Conservation (phyloP, 2,797 vertebrate species). For the Emys orbicularis region DNA sequence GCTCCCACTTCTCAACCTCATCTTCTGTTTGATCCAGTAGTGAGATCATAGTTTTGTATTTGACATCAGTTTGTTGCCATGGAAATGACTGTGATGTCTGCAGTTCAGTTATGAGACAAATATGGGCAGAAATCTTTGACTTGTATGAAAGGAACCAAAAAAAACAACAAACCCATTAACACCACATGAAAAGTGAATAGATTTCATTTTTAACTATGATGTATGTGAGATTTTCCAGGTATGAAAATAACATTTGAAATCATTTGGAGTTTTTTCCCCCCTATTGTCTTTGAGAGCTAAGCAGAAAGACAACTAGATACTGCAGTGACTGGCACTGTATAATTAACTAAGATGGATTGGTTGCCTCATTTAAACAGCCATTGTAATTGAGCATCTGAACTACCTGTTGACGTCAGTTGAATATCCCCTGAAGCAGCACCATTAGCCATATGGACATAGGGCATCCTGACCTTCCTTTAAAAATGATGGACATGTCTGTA, state of each 20-base stretch:
- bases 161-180: background rate
- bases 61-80: background rate
- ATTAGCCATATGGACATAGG: background rate
- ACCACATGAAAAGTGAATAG: background rate
- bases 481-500: background rate
- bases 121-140: background rate
- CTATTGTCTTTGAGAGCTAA: background rate
- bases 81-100: slow-evolving; percentile 3
- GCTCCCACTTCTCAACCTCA: background rate
- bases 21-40: background rate
- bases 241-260: background rate
- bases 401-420: background rate
- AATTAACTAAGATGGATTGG: background rate
- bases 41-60: background rate
- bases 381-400: background rate
- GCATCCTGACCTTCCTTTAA: background rate
- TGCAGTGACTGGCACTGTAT: background rate
- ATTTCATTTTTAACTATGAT: background rate
- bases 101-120: background rate
- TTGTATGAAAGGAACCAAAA: background rate
- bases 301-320: background rate
- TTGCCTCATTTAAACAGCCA: background rate
- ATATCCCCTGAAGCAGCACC: background rate
- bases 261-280: background rate
- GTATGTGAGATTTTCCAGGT: background rate